Evolutionary conservation across 53 echinoderm and acorn worm genomes (phyloP).

Genomic region (Luidia sarsii): DNA sequence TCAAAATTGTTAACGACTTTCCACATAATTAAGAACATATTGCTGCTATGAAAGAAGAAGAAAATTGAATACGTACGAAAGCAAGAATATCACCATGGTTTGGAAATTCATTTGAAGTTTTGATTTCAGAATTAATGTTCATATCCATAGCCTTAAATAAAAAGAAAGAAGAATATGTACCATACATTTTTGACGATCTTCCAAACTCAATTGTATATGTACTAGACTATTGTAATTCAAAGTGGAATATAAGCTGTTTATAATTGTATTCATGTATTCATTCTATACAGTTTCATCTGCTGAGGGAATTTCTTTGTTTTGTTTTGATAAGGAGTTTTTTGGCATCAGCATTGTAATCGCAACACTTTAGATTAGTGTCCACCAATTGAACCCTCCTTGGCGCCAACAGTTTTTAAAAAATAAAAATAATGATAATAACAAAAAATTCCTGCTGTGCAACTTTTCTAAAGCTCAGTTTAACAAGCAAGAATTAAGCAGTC

Average conservation of each 20-base stretch:
- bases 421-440: too few relatives aligned
- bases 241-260: slow-evolving; percentile 25
- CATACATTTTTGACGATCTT: slow-evolving; percentile 48
- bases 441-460: too few relatives aligned
- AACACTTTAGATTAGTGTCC: too few relatives aligned
- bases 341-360: too few relatives aligned
- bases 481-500: too few relatives aligned
- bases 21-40: slow-evolving; percentile 4
- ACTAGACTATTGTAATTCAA: slow-evolving; percentile 43
- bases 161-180: slow-evolving; percentile 56
- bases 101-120: slow-evolving; percentile 18
- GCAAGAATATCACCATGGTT: neutral
- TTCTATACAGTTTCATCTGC: slow-evolving; percentile 5
- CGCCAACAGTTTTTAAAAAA: too few relatives aligned
- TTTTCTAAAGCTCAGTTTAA: too few relatives aligned
- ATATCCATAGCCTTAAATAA: slow-evolving; percentile 49
- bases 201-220: slow-evolving; percentile 52
- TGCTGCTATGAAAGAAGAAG: neutral
- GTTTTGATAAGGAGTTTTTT: too few relatives aligned
- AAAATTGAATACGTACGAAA: neutral
- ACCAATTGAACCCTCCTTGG: too few relatives aligned
- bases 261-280: slow-evolving; percentile 30
- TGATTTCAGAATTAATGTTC: slow-evolving; percentile 34
- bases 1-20: slow-evolving; percentile 7
- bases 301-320: neutral